Evolutionary conservation across 2,797 vertebrate species (phyloP), one percentile per base, ranked within the genome.

Genomic region (Hoplostethus mediterraneus): DNA sequence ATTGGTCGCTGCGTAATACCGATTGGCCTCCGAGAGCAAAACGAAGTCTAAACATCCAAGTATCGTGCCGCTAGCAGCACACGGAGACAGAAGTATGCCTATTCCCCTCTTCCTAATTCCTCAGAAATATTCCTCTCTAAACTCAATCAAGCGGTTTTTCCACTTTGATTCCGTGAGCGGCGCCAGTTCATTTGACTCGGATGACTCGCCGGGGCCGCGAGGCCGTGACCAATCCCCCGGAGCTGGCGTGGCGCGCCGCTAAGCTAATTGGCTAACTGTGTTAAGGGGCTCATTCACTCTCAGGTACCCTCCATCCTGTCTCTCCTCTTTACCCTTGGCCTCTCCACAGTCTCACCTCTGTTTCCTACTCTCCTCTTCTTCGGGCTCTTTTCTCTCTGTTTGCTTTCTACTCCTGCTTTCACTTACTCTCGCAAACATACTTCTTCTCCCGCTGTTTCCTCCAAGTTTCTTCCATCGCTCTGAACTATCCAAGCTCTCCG

Each of bases 141-240:
- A 90, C 86, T 91, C 82, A 92, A 88, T 92, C 84, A 93, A 89
- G 89, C 57, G 21, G 68, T 80, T 91, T 90, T 92, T 90, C 90
- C 87, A 89, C 87, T 85, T 80, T 79, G 82, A 89, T 81, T 77
- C 75, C 38, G 10, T 64, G 0, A 47, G 2, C 47, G 28, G 63
- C 77, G 81, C 88, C 85, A 90, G 73, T 61, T 67, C 48, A 25
- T 75, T 79, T 73, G 75, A 85, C 52, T 69, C 42, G 30, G 72
- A 83, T 62, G 71, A 72, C 74, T 78, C 73, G 70, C 79, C 67
- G 42, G 79, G 82, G 82, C 48, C 45, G 21, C 21, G 31, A 6
- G 36, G 67, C 87, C 82, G 72, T 86, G 80, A 84, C 88, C 28
- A 91, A 93, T 91, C 76, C 68, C 68, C 5, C 55, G 61, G 75